A percentile compares a stretch with the other conserved stretches of the same genome.
Evolutionary conservation across 1,140 invertebrate species (phyloP).

Genomic region (Ooceraea biroi): DNA sequence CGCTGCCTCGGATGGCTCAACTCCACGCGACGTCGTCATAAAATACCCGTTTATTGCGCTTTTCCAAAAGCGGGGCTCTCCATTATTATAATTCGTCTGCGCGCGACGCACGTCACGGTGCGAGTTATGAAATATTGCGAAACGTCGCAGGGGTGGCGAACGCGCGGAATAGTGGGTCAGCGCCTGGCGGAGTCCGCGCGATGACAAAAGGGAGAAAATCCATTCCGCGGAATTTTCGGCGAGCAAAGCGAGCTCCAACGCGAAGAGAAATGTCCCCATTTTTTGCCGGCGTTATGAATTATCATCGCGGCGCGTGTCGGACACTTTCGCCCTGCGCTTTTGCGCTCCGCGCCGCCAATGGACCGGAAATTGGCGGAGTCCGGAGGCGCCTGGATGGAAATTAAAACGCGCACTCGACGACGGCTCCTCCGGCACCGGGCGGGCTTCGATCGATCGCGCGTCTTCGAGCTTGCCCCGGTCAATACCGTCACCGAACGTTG

Average conservation of each 20-base stretch:
- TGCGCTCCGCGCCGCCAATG: constrained; percentile 5
- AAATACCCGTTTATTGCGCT: constrained; percentile 39
- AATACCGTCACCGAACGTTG: not conserved
- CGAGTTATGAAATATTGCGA: constrained; percentile 57
- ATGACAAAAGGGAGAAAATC: constrained; percentile 40
- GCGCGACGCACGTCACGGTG: constrained; percentile 47
- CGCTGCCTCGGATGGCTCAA: constrained; percentile 1
- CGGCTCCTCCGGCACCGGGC: not conserved
- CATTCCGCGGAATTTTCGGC: constrained; percentile 14
- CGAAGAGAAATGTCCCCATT: constrained; percentile 37
- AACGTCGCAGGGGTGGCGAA: constrained; percentile 1
- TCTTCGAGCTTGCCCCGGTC: not conserved
- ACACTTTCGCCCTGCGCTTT: not conserved
- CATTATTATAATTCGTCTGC: constrained; percentile 58
- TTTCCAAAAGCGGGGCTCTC: constrained; percentile 15
- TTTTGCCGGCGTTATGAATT: constrained; percentile 54
- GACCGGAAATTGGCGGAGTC: constrained; percentile 60
- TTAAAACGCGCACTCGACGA: constrained; percentile 46
- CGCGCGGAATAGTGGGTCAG: constrained; percentile 50
- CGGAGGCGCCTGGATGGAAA: constrained; percentile 43
- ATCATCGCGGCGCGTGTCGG: constrained; percentile 24
- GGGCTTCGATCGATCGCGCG: constrained; percentile 12
- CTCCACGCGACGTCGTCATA: constrained; percentile 23
- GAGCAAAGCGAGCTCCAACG: constrained; percentile 14
- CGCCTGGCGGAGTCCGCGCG: not conserved